Percentiles rank a stretch among this genome's conserved stretches.
phyloP scores from a whole-genome alignment of 2,888 invertebrate species.

The Nomada ferruginata region DNA sequence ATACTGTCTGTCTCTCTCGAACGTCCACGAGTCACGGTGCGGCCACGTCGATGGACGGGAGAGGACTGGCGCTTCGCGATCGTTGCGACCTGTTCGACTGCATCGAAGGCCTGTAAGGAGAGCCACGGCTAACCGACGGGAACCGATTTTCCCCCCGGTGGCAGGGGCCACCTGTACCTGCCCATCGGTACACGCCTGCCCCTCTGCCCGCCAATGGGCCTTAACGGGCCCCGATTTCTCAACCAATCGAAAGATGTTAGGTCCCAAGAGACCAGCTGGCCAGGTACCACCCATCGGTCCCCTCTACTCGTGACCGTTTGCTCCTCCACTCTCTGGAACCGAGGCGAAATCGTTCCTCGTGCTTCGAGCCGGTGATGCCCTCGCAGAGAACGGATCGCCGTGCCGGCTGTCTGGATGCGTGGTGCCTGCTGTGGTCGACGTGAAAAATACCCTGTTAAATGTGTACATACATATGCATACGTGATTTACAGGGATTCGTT shows the following conservation, averaged over 20 bases:
- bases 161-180: slow-evolving; percentile 61
- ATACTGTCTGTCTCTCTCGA: slow-evolving; percentile 65
- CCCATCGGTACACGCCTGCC: slow-evolving; percentile 69
- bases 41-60: slow-evolving; percentile 83
- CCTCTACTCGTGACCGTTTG: slow-evolving; percentile 46
- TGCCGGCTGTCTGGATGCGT: neutral
- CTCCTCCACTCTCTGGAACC: slow-evolving; percentile 56
- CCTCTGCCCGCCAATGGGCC: slow-evolving; percentile 60
- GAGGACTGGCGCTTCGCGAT: slow-evolving; percentile 82
- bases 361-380: slow-evolving; percentile 30
- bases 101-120: slow-evolving; percentile 67
- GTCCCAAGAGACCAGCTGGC: slow-evolving; percentile 45
- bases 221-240: slow-evolving; percentile 28
- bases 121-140: slow-evolving; percentile 59
- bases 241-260: slow-evolving; percentile 66
- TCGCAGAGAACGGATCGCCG: slow-evolving; percentile 37
- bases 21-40: slow-evolving; percentile 79
- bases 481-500: too few species aligned
- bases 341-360: slow-evolving; percentile 34
- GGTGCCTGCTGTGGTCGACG: neutral
- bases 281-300: slow-evolving; percentile 64
- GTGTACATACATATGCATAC: too few species aligned
- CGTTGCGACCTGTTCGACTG: slow-evolving; percentile 81
- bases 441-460: neutral
- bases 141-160: slow-evolving; percentile 59